These are phyloP conservation scores for Emydocephalus ijimae DNA, from an alignment of 2,113 vertebrate species.

Conservation along the genomic window DNA sequence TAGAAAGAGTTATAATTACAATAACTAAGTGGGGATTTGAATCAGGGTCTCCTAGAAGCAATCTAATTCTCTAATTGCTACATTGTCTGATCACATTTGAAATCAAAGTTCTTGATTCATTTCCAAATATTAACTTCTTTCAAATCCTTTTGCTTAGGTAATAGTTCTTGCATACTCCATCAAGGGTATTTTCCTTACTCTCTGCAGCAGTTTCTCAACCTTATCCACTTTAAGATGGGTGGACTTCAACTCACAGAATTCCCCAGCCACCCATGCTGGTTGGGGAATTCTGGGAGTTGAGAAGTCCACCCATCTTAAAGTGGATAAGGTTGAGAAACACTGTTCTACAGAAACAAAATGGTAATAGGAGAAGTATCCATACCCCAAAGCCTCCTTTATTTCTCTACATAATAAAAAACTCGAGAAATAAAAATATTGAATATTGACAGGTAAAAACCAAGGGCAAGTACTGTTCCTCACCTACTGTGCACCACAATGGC, in stretches of 20 bases:
- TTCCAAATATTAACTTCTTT: not conserved
- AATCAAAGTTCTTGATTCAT: not conserved
- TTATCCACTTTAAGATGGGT: too few relatives aligned
- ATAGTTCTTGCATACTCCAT: not conserved
- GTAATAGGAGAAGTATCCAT: not conserved
- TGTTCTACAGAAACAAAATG: not conserved
- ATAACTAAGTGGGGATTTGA: not conserved
- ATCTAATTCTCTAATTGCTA: not conserved
- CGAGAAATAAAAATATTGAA: not conserved
- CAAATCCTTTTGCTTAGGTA: not conserved
- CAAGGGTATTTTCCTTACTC: not conserved
- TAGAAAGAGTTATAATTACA: not conserved
- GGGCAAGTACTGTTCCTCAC: slow-evolving; percentile 57
- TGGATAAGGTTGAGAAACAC: too few relatives aligned
- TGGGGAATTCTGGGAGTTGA: too few relatives aligned
- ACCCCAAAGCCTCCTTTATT: not conserved
- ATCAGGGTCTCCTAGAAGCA: not conserved
- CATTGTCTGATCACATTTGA: not conserved
- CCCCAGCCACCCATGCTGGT: too few relatives aligned
- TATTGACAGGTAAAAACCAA: not conserved
- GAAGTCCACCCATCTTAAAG: too few relatives aligned
- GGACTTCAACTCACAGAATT: too few relatives aligned
- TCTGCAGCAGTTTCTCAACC: not conserved
- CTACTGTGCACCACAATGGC: slow-evolving; percentile 90
- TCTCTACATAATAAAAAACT: not conserved